Base-by-base conservation (phyloP, 2,113 vertebrate genomes). In the Hippocampus zosterae region DNA sequence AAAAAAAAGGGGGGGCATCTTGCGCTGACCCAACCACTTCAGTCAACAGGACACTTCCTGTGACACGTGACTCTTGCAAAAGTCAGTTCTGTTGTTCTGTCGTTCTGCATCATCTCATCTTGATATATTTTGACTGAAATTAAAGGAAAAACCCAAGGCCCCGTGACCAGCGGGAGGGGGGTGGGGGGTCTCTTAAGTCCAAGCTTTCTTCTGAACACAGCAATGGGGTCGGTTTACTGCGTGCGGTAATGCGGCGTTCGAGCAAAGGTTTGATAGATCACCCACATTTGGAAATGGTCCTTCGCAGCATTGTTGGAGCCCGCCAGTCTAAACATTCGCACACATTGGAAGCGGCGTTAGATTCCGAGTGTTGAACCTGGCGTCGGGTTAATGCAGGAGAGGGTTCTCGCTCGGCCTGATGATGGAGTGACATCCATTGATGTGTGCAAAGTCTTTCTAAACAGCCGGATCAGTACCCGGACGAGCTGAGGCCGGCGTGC, bases 241-340 rank as follows among this genome's bases (percentile, higher is more conserved):
- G 53, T 56, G 67, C 67, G 72, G 67, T 50, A 3, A 65, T 25
- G 74, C 68, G 40, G 61, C 50, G 71, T 70, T 25, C n/a, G 6
- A 84, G 75, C 75, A 72, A 10, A 60, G 68, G 65, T 77, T 60
- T 83, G 68, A 84, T 50, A 42, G 76, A 78, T 82, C 60, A 64
- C 76, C 57, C 78, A 46, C 41, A 55, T 74, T 85, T 80, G 90
- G 82, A 83, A 92, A 91, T 19, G 77, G 78, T 81, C 82, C 1
- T 50, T 70, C 15, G 57, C 74, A 25, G 70, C 67, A 60, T 76
- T 70, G 80, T 65, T 79, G 70, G 76, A 23, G 69, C 6, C 71
- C 79, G 88, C 87, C 86, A 92, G 87, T 73, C 60, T 74, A 88
- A 89, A 91, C 82, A 89, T 90, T 90, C 91, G 82, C 77, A 71